Percentiles rank a stretch among this genome's conserved stretches.
Conservation (phyloP, 2,888 invertebrate species). For the Thereva nobilitata region DNA sequence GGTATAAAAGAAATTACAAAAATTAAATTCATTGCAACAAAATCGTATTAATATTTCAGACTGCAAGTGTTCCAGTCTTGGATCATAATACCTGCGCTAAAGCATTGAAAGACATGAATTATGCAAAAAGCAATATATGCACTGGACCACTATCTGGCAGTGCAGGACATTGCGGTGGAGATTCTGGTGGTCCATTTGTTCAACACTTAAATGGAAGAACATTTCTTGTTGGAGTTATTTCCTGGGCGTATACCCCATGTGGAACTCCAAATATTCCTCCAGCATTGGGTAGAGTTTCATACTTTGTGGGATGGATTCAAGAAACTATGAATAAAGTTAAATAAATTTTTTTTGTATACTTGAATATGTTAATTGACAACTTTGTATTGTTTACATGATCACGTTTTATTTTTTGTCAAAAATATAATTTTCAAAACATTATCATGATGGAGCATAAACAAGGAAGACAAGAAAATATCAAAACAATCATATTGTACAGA, state of each 20-base stretch:
- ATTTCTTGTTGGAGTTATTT: slow-evolving; percentile 6
- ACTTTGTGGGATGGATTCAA: slow-evolving; percentile 24
- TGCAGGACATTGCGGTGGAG: slow-evolving; percentile 17
- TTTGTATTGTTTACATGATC: too few species aligned
- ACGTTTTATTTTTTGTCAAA: too few species aligned
- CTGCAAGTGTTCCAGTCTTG: slow-evolving; percentile 20
- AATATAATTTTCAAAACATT: too few species aligned
- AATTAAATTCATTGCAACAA: neutral
- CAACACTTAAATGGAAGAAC: slow-evolving; percentile 8
- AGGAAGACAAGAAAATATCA: too few species aligned
- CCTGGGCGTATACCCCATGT: slow-evolving; percentile 20
- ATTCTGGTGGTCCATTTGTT: slow-evolving; percentile 17
- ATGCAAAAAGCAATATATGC: slow-evolving; percentile 19
- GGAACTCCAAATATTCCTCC: slow-evolving; percentile 20
- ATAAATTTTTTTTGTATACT: slow-evolving; percentile 2
- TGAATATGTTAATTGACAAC: too few species aligned
- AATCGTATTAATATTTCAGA: neutral
- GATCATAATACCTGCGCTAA: slow-evolving; percentile 16
- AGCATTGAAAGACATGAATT: slow-evolving; percentile 16
- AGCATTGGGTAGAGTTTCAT: slow-evolving; percentile 24
- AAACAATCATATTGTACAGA: too few species aligned
- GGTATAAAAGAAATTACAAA: neutral
- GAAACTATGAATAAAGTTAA: slow-evolving; percentile 11
- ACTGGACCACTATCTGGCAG: slow-evolving; percentile 22
- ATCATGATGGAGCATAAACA: too few species aligned